A percentile compares a stretch with the other conserved stretches of the same genome.
phyloP scores from a whole-genome alignment of 2,888 invertebrate genomes.

The Psococerastis gibbosa region DNA sequence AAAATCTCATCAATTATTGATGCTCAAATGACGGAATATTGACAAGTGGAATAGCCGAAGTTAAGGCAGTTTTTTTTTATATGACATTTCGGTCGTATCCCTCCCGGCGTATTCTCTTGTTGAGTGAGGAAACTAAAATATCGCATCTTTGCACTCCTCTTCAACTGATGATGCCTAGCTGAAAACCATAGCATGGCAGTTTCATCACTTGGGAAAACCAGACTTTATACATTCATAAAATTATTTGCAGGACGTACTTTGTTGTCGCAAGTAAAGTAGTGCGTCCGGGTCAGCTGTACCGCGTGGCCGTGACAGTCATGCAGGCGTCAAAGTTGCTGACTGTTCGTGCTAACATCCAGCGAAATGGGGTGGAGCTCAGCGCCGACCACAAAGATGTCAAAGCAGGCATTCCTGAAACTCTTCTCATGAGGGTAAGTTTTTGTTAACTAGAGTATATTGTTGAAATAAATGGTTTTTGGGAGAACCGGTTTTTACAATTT shows the following conservation, averaged over 20 bases:
- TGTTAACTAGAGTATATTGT: too few species aligned
- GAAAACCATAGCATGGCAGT: neutral
- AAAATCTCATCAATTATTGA: too few species aligned
- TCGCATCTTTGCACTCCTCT: slow-evolving; percentile 1
- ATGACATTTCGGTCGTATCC: too few species aligned
- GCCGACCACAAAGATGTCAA: slow-evolving; percentile 64
- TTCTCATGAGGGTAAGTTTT: slow-evolving; percentile 71
- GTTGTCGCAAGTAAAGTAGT: slow-evolving; percentile 82
- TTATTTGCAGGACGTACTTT: slow-evolving; percentile 60
- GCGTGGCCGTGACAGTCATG: slow-evolving; percentile 68
- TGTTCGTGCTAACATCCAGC: slow-evolving; percentile 71
- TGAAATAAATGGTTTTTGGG: too few species aligned
- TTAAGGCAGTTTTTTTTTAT: too few species aligned
- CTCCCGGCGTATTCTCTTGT: too few species aligned
- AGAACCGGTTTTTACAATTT: too few species aligned
- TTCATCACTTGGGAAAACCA: neutral
- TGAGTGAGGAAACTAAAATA: too few species aligned
- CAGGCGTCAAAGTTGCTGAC: slow-evolving; percentile 61
- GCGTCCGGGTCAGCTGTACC: slow-evolving; percentile 77
- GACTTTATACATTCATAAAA: too few species aligned
- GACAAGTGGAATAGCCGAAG: too few species aligned
- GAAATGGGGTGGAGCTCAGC: slow-evolving; percentile 78
- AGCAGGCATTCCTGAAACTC: slow-evolving; percentile 71
- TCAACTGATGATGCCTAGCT: neutral
- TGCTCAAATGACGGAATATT: too few species aligned